Conservation (phyloP, 2,113 vertebrate genomes). For the Nothoprocta pentlandii region DNA sequence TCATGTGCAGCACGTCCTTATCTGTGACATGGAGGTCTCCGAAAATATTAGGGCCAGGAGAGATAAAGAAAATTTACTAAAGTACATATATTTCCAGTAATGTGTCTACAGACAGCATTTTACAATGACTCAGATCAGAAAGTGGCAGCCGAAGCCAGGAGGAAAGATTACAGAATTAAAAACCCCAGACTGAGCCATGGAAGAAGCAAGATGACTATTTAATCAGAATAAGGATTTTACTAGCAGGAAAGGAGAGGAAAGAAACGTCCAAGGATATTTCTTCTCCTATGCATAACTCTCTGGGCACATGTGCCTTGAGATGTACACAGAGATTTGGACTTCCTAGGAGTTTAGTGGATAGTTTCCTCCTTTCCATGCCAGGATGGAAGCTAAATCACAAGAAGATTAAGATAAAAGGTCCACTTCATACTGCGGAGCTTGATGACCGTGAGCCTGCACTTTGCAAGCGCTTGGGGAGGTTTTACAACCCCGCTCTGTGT, state of each 20-base stretch:
- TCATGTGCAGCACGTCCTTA: slow-evolving; percentile 39
- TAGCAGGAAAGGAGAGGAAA: not conserved
- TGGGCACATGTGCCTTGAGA: not conserved
- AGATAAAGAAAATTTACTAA: slow-evolving; percentile 53
- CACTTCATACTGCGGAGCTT: not conserved
- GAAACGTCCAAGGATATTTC: not conserved
- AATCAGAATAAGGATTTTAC: not conserved
- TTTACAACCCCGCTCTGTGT: not conserved
- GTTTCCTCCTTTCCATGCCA: not conserved
- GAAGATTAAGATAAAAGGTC: not conserved
- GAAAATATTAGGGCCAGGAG: not conserved
- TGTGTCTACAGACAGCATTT: not conserved
- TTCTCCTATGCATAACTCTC: not conserved
- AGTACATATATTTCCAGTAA: not conserved
- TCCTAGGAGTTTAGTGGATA: not conserved
- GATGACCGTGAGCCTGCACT: not conserved
- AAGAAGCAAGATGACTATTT: not conserved
- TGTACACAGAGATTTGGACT: not conserved
- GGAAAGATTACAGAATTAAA: slow-evolving; percentile 37
- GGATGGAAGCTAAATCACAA: not conserved
- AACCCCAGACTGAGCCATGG: not conserved
- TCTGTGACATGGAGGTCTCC: not conserved
- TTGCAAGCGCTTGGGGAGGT: not conserved
- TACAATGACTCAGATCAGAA: not conserved
- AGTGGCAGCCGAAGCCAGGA: slow-evolving; percentile 26